phyloP scores from a whole-genome alignment of 2,888 invertebrate species.

The Adineta ricciae region DNA sequence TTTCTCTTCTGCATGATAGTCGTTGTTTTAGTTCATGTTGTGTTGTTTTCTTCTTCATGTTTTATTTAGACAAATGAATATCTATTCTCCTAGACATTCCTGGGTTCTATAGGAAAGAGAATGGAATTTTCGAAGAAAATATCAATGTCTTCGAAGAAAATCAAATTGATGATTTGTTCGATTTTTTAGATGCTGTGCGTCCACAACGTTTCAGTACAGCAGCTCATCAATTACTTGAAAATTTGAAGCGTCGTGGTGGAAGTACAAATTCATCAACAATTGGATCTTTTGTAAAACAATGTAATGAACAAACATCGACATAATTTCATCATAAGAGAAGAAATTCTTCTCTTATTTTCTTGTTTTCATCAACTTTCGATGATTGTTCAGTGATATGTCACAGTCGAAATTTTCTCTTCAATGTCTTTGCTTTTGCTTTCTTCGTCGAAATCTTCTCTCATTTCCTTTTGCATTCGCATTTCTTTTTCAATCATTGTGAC shows the following conservation, averaged over 20 bases:
- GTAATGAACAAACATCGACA: neutral
- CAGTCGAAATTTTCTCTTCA: neutral
- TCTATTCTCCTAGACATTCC: neutral
- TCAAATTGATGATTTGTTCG: too few relatives aligned
- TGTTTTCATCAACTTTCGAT: neutral
- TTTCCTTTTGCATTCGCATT: too few relatives aligned
- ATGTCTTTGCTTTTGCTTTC: too few relatives aligned
- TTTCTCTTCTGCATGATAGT: neutral
- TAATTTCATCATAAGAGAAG: too few relatives aligned
- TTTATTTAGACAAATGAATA: neutral
- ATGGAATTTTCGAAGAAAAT: too few relatives aligned
- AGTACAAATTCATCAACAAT: neutral
- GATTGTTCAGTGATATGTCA: neutral
- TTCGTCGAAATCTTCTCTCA: too few relatives aligned
- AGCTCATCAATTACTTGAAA: conserved; percentile 13
- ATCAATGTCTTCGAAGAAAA: too few relatives aligned
- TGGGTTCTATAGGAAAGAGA: neutral
- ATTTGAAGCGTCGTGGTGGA: neutral
- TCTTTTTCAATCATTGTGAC: neutral
- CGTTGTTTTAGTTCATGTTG: neutral
- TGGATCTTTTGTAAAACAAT: neutral
- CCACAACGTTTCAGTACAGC: conserved; percentile 9
- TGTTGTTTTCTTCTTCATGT: neutral
- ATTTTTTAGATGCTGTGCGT: neutral
- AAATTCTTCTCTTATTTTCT: too few relatives aligned